phyloP scores from a whole-genome alignment of 2,797 vertebrate species.

The Malacoctenus gilli region DNA sequence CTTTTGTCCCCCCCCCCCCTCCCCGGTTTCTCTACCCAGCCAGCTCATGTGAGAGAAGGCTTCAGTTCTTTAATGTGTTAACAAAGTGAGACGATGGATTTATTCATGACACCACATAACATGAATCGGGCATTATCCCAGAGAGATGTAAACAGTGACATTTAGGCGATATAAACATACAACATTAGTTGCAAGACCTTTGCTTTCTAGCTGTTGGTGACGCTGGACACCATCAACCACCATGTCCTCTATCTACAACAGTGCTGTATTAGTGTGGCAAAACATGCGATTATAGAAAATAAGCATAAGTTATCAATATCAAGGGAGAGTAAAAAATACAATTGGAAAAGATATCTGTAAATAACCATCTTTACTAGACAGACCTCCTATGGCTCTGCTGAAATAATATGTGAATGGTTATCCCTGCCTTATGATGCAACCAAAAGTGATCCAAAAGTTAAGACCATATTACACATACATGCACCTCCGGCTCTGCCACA shows the following conservation, averaged over 20 bases:
- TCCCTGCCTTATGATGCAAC: slow-evolving; percentile 77
- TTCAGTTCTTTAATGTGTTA: slow-evolving; percentile 73
- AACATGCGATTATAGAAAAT: slow-evolving; percentile 82
- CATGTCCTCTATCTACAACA: slow-evolving; percentile 77
- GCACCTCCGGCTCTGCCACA: slow-evolving; percentile 80
- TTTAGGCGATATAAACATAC: slow-evolving; percentile 75
- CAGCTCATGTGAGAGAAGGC: slow-evolving; percentile 65
- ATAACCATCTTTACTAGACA: slow-evolving; percentile 80
- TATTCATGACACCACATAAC: slow-evolving; percentile 74
- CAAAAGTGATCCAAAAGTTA: slow-evolving; percentile 75
- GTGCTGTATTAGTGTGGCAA: slow-evolving; percentile 81
- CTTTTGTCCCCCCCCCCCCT: no score
- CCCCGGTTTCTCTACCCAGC: slow-evolving; percentile 65
- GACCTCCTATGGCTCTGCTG: slow-evolving; percentile 79
- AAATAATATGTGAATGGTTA: slow-evolving; percentile 78
- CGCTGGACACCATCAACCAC: slow-evolving; percentile 64
- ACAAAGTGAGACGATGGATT: slow-evolving; percentile 70
- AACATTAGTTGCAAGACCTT: slow-evolving; percentile 75
- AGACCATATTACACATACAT: slow-evolving; percentile 78
- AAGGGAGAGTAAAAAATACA: slow-evolving; percentile 78
- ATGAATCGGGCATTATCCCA: slow-evolving; percentile 72
- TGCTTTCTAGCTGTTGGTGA: slow-evolving; percentile 67
- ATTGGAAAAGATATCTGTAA: slow-evolving; percentile 77
- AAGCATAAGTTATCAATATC: slow-evolving; percentile 78
- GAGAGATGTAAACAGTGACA: slow-evolving; percentile 80